Base-by-base conservation (phyloP, 1,140 invertebrate species). In the Trichomalopsis sarcophagae region DNA sequence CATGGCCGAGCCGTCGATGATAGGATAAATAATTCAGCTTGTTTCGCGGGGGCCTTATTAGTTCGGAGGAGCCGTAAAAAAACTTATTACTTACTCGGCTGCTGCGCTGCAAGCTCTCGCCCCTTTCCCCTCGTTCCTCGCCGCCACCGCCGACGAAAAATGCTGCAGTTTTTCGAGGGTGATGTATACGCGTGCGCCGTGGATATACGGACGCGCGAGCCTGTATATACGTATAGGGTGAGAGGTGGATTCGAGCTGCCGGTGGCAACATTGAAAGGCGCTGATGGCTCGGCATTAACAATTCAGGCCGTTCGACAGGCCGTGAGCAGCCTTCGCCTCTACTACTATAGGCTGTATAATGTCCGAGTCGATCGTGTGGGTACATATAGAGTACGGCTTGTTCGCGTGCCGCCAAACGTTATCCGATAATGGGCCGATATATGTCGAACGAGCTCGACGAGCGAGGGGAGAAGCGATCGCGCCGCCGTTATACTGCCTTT, bases 71-170 rank as follows among this genome's bases (percentile, higher is more conserved):
- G 90, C 89, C 90, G 90, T 92, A 91, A 91, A 92, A 92, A 91
- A 93, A 92, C 91, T 92, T 92, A 92, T 93, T 92, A 92, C 92
- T 91, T 91, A 90, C 90, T 89, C 90, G 87, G 86, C 40, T 6
- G 66, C 6, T 23, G 79, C 23, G 62, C 17, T 23, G 79, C 23
- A 40, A 6, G 44, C 74, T 40, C 33, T 27, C 69, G 2, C 44
- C n/a, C 10, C 21, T n/a, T n/a, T 17, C 21, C 55, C 88, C 88
- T 44, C 74, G 23, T 1, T n/a, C 44, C 2, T 17, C 69, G n/a
- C 76, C n/a, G 17, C 40, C 36, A 2, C n/a, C 10, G 23, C 47
- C 23, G 17, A 78, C 68, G 10, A 27, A 71, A 71, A 71, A 71
- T 71, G 21, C 76, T 50, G 76, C 44, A 78, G 17, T 21, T 78